A percentile compares a stretch with the other conserved stretches of the same genome.
These are phyloP conservation scores for Phrynosoma platyrhinos DNA, from an alignment of 2,113 vertebrate species.

Conservation along the genomic window DNA sequence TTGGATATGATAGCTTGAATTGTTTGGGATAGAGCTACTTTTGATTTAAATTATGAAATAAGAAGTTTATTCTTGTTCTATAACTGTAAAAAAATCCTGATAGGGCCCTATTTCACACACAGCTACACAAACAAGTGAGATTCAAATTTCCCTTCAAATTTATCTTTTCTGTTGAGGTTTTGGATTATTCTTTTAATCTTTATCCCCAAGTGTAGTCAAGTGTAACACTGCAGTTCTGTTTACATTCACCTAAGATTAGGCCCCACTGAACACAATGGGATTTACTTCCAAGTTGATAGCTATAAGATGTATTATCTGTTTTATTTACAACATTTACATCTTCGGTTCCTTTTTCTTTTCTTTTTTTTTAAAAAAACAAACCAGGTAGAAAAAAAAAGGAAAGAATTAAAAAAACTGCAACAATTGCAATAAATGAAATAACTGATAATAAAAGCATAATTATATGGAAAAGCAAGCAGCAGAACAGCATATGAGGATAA, in stretches of 20 bases:
- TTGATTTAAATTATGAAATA: background rate
- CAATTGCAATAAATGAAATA: no score
- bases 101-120: background rate
- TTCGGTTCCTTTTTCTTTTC: background rate
- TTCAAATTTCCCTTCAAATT: background rate
- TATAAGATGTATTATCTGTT: background rate
- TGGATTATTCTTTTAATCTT: background rate
- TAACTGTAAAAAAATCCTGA: constrained; percentile 26
- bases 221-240: background rate
- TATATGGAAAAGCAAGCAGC: no score
- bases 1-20: background rate
- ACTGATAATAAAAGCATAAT: no score
- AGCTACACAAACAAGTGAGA: background rate
- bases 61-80: constrained; percentile 19
- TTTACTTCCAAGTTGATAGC: background rate
- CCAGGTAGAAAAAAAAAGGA: background rate
- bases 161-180: background rate
- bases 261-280: background rate
- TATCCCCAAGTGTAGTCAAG: background rate
- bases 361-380: background rate
- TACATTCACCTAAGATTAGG: background rate
- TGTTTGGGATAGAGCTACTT: background rate
- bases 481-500: no score
- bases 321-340: background rate
- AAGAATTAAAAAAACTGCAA: no score